phyloP scores from a whole-genome alignment of 2,113 vertebrate species.

The Mixornis gularis region DNA sequence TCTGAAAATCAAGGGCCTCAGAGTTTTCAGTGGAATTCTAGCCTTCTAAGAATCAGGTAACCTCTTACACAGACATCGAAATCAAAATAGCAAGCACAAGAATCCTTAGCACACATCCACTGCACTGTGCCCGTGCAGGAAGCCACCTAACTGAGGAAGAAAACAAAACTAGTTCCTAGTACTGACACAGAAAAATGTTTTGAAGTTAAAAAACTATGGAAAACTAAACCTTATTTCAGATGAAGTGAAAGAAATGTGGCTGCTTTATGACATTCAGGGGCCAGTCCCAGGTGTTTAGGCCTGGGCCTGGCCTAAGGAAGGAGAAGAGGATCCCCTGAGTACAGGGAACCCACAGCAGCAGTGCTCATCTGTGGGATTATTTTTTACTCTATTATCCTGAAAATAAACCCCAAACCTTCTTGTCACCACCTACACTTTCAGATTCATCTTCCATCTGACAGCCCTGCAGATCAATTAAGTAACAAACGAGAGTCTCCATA shows the following conservation, averaged over 20 bases:
- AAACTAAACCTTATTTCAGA: not conserved
- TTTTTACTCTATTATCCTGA: not conserved
- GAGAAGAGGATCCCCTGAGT: fast-evolving
- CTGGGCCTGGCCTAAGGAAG: not conserved
- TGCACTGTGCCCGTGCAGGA: not conserved
- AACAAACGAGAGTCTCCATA: not conserved
- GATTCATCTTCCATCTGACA: constrained; percentile 12
- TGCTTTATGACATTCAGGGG: not conserved
- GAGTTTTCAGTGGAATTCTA: not conserved
- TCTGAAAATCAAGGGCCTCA: not conserved
- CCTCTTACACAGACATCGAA: not conserved
- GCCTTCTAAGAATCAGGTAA: not conserved
- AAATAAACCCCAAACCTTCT: not conserved
- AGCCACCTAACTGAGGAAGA: not conserved
- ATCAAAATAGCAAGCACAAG: not conserved
- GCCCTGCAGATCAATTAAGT: constrained; percentile 38
- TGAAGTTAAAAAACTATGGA: not conserved
- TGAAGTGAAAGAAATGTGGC: not conserved
- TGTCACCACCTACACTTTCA: not conserved
- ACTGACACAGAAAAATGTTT: not conserved
- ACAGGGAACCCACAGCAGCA: not conserved
- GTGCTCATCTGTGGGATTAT: not conserved
- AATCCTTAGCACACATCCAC: not conserved
- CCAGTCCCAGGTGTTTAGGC: not conserved
- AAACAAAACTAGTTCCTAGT: not conserved